Percentiles rank a stretch among this genome's conserved stretches.
These are phyloP conservation scores for Bedellia somnulentella DNA, from an alignment of 2,888 invertebrate species.

Conservation along the genomic window DNA sequence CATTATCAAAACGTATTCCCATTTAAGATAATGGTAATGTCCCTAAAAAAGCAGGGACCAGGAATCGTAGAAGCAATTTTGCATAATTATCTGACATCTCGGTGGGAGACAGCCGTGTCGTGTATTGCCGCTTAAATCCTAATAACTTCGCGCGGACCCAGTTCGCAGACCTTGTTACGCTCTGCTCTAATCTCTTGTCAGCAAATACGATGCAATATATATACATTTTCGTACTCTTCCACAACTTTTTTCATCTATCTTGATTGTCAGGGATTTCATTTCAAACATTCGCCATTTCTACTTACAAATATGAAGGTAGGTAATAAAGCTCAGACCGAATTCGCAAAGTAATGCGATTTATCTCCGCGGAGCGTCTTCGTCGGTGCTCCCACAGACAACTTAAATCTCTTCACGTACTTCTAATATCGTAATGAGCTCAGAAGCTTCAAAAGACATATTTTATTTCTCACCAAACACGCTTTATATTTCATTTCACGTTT, in stretches of 20 bases:
- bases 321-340: background rate
- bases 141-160: conserved; percentile 43
- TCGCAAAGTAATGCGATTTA: conserved; percentile 5
- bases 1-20: conserved; percentile 55
- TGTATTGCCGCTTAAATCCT: conserved; percentile 37
- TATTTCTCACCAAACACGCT: conserved; percentile 50
- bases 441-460: conserved; percentile 47
- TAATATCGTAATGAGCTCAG: conserved; percentile 53
- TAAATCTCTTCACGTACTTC: conserved; percentile 49
- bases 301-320: too few relatives aligned
- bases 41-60: conserved; percentile 50
- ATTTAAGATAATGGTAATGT: conserved; percentile 54
- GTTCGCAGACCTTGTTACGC: conserved; percentile 52
- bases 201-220: conserved; percentile 33
- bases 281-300: too few relatives aligned
- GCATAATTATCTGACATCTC: conserved; percentile 51
- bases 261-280: conserved; percentile 3
- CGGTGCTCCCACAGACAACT: conserved; percentile 29
- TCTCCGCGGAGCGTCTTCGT: conserved; percentile 18
- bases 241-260: conserved; percentile 5
- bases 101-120: conserved; percentile 21
- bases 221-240: conserved; percentile 9
- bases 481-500: conserved; percentile 61
- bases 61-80: conserved; percentile 56
- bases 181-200: conserved; percentile 38